Conservation (phyloP, 2,797 vertebrate species). For the Harpagifer antarcticus region DNA sequence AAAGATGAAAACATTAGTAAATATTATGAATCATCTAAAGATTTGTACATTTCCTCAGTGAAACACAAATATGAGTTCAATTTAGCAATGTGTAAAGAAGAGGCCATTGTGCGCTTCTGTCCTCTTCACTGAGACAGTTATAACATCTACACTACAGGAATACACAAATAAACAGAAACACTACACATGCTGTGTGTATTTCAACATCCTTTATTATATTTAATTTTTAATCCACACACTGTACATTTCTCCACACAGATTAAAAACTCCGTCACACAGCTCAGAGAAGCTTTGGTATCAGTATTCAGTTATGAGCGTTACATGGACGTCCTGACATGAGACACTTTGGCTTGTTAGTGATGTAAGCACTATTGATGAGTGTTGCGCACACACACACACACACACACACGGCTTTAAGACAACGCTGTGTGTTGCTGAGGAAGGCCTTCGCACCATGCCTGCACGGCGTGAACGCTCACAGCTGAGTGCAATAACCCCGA, state of each 20-base stretch:
- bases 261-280: constrained; percentile 18
- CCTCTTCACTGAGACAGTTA: no score
- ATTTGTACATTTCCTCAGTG: no score
- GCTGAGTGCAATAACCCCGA: no score
- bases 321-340: constrained; percentile 5
- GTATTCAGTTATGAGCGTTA: constrained; percentile 55
- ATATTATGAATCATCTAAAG: no score
- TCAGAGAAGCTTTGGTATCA: constrained; percentile 71
- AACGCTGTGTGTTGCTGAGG: no score
- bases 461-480: constrained; percentile 6
- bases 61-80: no score
- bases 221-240: constrained; percentile 41
- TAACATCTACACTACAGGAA: background rate
- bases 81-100: no score
- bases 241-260: constrained; percentile 25
- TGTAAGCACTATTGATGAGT: no score
- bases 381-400: no score
- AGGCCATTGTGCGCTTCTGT: no score
- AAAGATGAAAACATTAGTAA: no score
- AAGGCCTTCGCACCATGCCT: constrained; percentile 13
- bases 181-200: constrained; percentile 4
- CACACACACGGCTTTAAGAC: background rate
- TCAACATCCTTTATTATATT: constrained; percentile 38
- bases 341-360: constrained; percentile 27
- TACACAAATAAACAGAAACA: background rate